Conservation (phyloP, 2,888 invertebrate genomes). For the Himalopsyche anomala region DNA sequence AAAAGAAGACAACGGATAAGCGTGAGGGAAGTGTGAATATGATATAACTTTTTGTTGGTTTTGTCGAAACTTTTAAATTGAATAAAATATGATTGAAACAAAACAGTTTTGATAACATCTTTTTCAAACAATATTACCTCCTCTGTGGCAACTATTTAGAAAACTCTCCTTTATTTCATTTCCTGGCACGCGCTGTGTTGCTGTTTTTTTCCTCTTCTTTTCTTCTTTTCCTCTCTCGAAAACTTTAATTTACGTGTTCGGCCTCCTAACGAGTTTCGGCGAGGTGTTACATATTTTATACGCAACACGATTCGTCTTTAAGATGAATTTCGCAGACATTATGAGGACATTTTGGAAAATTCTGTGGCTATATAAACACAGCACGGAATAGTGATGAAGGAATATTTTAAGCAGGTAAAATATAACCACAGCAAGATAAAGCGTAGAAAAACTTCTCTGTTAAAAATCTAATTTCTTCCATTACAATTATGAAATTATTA, state of each 20-base stretch:
- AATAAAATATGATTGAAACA: slow-evolving; percentile 34
- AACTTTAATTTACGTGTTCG: slow-evolving; percentile 34
- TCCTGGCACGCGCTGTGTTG: slow-evolving; percentile 23
- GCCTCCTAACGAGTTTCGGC: slow-evolving; percentile 11
- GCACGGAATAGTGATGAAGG: slow-evolving; percentile 8
- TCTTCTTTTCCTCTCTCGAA: slow-evolving; percentile 6
- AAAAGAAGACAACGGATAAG: neutral
- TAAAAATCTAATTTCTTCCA: too few species aligned
- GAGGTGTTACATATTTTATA: slow-evolving; percentile 46
- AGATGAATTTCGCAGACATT: slow-evolving; percentile 31
- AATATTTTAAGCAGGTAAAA: slow-evolving; percentile 2
- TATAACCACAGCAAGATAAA: too few species aligned
- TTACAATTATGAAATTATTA: too few species aligned
- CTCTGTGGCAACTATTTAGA: neutral
- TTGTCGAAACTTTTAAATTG: slow-evolving; percentile 9
- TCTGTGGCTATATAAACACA: neutral
- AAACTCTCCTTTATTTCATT: slow-evolving; percentile 15
- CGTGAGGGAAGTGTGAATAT: neutral
- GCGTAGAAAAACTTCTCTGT: too few species aligned
- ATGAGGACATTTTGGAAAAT: neutral
- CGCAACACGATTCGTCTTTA: slow-evolving; percentile 32
- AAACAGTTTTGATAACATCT: slow-evolving; percentile 9
- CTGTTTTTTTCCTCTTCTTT: neutral
- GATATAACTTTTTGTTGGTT: neutral
- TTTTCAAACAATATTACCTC: slow-evolving; percentile 20